Conservation (phyloP, 2,888 invertebrate genomes). For the Drosophila subquinaria region DNA sequence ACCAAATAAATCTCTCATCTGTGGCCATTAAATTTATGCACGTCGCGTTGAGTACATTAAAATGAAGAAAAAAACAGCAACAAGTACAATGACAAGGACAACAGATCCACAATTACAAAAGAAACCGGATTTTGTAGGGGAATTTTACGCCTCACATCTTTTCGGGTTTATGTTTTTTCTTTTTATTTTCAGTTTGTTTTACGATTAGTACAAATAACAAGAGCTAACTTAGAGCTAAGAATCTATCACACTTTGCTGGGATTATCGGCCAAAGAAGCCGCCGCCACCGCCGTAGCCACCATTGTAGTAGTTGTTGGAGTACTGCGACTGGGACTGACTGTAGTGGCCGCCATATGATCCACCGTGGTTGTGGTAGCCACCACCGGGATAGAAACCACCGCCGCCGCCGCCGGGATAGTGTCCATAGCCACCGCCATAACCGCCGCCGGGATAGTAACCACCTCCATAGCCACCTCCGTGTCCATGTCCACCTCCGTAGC, state of each 20-base stretch:
- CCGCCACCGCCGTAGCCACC: slow-evolving; percentile 74
- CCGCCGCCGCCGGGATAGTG: slow-evolving; percentile 66
- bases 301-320: slow-evolving; percentile 72
- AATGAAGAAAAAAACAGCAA: slow-evolving; percentile 26
- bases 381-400: slow-evolving; percentile 60
- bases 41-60: slow-evolving; percentile 65
- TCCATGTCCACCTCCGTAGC: slow-evolving; percentile 60
- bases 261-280: slow-evolving; percentile 62
- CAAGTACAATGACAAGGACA: slow-evolving; percentile 59
- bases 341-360: slow-evolving; percentile 75
- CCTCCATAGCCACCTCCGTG: slow-evolving; percentile 50
- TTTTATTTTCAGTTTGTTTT: slow-evolving; percentile 16
- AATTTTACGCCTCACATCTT: slow-evolving; percentile 31
- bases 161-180: slow-evolving; percentile 20
- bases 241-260: slow-evolving; percentile 40
- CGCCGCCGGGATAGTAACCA: slow-evolving; percentile 59
- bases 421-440: slow-evolving; percentile 63
- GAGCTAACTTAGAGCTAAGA: slow-evolving; percentile 40
- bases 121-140: slow-evolving; percentile 71
- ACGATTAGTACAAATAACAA: slow-evolving; percentile 47
- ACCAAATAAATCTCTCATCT: slow-evolving; percentile 57
- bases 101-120: slow-evolving; percentile 30
- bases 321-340: slow-evolving; percentile 73
- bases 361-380: slow-evolving; percentile 66
- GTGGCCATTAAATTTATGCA: slow-evolving; percentile 72